A percentile compares a stretch with the other conserved stretches of the same genome.
Evolutionary conservation across 2,888 invertebrate species (phyloP).

Genomic region (Epinotia ramella): DNA sequence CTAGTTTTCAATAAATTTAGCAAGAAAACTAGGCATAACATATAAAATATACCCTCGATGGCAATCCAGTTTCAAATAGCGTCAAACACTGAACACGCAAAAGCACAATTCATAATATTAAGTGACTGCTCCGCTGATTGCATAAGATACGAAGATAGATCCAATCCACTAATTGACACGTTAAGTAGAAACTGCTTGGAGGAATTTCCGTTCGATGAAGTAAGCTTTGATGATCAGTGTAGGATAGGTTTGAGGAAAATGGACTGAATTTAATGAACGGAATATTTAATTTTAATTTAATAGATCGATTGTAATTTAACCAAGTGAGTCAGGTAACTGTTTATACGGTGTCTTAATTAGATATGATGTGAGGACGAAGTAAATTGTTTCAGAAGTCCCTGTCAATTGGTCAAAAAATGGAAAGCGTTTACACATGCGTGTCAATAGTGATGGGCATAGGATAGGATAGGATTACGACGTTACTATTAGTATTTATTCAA

Average conservation of each 20-base stretch:
- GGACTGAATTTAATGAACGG: conserved; percentile 8
- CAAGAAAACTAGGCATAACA: background rate
- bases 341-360: too few relatives aligned
- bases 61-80: conserved; percentile 58
- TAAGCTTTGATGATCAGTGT: conserved; percentile 15
- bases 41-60: conserved; percentile 17
- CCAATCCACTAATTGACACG: conserved; percentile 46
- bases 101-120: conserved; percentile 74
- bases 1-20: background rate
- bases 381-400: too few relatives aligned
- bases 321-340: too few relatives aligned
- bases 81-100: conserved; percentile 73
- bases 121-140: conserved; percentile 62
- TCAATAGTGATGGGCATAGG: too few relatives aligned
- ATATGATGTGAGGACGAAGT: too few relatives aligned
- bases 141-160: conserved; percentile 70
- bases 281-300: conserved; percentile 4
- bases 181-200: conserved; percentile 38
- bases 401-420: too few relatives aligned
- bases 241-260: conserved; percentile 1
- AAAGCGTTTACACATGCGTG: too few relatives aligned
- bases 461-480: too few relatives aligned
- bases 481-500: too few relatives aligned
- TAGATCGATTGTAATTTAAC: background rate
- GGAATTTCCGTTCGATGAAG: conserved; percentile 24